phyloP scores from a whole-genome alignment of 2,113 vertebrate species.

The Pungitius pungitius region DNA sequence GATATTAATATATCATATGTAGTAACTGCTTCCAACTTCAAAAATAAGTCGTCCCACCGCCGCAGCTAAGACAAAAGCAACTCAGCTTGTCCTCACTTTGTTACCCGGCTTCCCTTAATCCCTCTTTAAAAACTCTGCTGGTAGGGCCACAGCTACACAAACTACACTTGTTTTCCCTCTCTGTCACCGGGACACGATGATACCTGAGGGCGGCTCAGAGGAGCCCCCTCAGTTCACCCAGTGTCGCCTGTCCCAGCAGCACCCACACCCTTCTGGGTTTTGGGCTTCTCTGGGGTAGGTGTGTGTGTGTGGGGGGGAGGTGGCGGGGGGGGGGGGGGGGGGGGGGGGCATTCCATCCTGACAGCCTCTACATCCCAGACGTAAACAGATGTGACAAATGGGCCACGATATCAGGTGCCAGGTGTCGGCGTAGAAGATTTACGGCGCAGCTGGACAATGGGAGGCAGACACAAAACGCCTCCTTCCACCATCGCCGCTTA shows the following conservation, averaged over 20 bases:
- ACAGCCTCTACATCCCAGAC: constrained; percentile 67
- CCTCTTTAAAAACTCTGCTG: background rate
- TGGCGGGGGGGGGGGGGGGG: background rate
- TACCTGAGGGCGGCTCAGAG: constrained; percentile 54
- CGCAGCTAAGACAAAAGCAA: too few relatives aligned
- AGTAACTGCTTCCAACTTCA: too few relatives aligned
- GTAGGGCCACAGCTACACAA: too few relatives aligned
- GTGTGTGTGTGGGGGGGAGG: constrained; percentile 1
- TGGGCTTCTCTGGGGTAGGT: background rate
- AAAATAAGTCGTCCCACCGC: background rate
- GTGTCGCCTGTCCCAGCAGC: constrained; percentile 55
- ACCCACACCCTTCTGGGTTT: constrained; percentile 42
- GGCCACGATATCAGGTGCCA: constrained; percentile 69
- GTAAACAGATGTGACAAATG: constrained; percentile 78
- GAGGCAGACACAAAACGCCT: constrained; percentile 57
- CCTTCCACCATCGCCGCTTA: constrained; percentile 50
- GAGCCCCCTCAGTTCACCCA: constrained; percentile 24
- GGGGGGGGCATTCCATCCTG: constrained; percentile 28
- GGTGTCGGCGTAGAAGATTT: constrained; percentile 71
- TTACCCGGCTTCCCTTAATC: background rate
- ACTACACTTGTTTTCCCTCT: constrained; percentile 16
- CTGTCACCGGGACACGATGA: constrained; percentile 43
- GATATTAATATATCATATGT: too few relatives aligned
- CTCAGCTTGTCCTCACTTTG: background rate
- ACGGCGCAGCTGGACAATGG: constrained; percentile 72